Conservation (phyloP, 92 coral and sea anemone species). For the Paragorgia papillata region DNA sequence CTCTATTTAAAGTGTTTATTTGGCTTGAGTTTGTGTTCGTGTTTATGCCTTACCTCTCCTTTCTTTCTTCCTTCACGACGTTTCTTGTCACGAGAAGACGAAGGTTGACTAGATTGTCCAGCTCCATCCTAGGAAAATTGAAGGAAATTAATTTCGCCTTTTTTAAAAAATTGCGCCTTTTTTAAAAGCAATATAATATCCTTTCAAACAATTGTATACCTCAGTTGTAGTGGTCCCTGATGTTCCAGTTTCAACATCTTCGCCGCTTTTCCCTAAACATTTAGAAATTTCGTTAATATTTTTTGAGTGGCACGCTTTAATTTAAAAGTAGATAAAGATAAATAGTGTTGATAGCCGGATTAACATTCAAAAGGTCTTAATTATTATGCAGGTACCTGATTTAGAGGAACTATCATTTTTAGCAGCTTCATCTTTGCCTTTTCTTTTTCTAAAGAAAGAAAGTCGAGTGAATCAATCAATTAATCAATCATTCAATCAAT, state of each 20-base stretch:
- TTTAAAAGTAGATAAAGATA: no score
- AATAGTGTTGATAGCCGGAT: no score
- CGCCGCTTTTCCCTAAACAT: constrained; percentile 18
- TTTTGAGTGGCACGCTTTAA: no score
- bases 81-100: constrained; percentile 26
- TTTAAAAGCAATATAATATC: not conserved
- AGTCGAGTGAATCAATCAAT: not conserved
- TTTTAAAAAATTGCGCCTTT: no score
- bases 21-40: no score
- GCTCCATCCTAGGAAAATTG: not conserved
- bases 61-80: constrained; percentile 1
- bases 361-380: no score
- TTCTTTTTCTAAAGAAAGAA: constrained; percentile 8
- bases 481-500: no score
- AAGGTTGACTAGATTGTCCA: constrained; percentile 9
- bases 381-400: constrained; percentile 32
- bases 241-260: constrained; percentile 6
- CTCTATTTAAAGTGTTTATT: no score
- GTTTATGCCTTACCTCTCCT: constrained; percentile 39
- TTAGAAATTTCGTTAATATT: not conserved
- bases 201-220: constrained; percentile 10
- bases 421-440: not conserved
- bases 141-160: not conserved
- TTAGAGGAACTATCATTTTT: not conserved
- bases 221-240: constrained; percentile 16